Percentiles rank a stretch among this genome's conserved stretches.
Evolutionary conservation across 2,797 vertebrate species (phyloP).

Genomic region (Euthynnus affinis): DNA sequence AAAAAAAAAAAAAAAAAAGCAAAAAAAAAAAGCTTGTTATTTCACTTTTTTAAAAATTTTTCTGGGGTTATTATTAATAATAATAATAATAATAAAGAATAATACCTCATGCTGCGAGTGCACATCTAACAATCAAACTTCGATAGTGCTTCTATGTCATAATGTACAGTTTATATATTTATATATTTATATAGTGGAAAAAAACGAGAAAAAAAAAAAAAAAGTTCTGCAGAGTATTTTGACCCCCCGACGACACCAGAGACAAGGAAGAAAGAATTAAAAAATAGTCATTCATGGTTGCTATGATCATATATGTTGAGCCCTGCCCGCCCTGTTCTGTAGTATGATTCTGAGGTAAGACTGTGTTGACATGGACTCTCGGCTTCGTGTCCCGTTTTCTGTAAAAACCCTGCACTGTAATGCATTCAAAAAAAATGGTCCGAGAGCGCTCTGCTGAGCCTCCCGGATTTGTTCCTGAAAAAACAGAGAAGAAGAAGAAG

Average conservation of each 20-base stretch:
- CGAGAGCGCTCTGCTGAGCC: slow-evolving; percentile 68
- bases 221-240: slow-evolving; percentile 63
- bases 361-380: slow-evolving; percentile 76
- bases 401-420: slow-evolving; percentile 70
- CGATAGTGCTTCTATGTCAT: slow-evolving; percentile 85
- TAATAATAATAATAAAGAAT: slow-evolving; percentile 81
- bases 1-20: no score
- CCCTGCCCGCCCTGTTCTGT: slow-evolving; percentile 56
- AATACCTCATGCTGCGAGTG: slow-evolving; percentile 88
- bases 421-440: slow-evolving; percentile 54
- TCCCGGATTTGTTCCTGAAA: slow-evolving; percentile 71
- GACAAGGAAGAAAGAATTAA: slow-evolving; percentile 70
- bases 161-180: slow-evolving; percentile 87
- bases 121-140: slow-evolving; percentile 87
- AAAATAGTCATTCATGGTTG: slow-evolving; percentile 68
- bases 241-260: slow-evolving; percentile 82
- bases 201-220: slow-evolving; percentile 29
- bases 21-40: slow-evolving; percentile 62
- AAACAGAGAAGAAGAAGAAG: no score
- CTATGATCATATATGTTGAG: slow-evolving; percentile 63
- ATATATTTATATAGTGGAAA: slow-evolving; percentile 81
- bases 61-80: slow-evolving; percentile 78
- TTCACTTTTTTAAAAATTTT: slow-evolving; percentile 55
- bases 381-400: slow-evolving; percentile 57
- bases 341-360: slow-evolving; percentile 80